Percentiles rank a stretch among this genome's conserved stretches.
Evolutionary conservation across 2,797 vertebrate species (phyloP).

Genomic region (Cichlasoma orientale): DNA sequence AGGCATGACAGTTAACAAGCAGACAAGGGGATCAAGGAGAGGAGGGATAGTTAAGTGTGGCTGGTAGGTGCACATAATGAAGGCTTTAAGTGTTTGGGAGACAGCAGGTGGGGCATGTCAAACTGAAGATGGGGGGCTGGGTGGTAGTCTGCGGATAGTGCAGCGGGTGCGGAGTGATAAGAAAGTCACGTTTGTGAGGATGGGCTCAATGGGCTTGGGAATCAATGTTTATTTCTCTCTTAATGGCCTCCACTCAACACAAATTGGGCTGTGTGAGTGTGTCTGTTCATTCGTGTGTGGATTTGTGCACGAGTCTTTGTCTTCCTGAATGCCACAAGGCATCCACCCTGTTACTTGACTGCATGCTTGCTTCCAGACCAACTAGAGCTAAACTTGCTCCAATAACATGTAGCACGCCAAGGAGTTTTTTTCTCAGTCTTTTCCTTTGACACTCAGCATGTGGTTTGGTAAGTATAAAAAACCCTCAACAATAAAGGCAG

Average conservation of each 20-base stretch:
- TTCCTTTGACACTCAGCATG: conserved; percentile 4
- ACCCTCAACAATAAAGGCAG: background rate
- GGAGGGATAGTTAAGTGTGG: conserved; percentile 34
- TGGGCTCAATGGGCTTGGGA: conserved; percentile 17
- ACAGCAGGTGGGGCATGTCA: conserved; percentile 45
- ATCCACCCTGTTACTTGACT: conserved; percentile 23
- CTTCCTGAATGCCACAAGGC: conserved; percentile 11
- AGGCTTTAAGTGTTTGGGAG: conserved; percentile 37
- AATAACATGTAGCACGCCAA: conserved; percentile 30
- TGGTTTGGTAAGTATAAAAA: background rate
- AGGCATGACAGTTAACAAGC: conserved; percentile 44
- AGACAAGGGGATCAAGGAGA: conserved; percentile 41
- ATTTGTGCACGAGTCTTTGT: background rate
- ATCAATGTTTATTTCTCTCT: conserved; percentile 44
- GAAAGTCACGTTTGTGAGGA: conserved; percentile 32
- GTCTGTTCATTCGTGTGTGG: conserved; percentile 13
- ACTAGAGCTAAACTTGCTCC: conserved; percentile 30
- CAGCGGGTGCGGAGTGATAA: conserved; percentile 44
- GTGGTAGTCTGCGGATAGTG: conserved; percentile 19
- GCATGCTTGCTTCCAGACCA: conserved; percentile 13
- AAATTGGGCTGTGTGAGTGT: conserved; percentile 19
- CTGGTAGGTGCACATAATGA: conserved; percentile 33
- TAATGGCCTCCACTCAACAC: conserved; percentile 43
- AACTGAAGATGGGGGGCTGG: conserved; percentile 31
- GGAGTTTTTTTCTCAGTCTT: background rate